These are phyloP conservation scores for Prunella himalayana DNA, from an alignment of 2,113 vertebrate genomes.

Conservation along the genomic window DNA sequence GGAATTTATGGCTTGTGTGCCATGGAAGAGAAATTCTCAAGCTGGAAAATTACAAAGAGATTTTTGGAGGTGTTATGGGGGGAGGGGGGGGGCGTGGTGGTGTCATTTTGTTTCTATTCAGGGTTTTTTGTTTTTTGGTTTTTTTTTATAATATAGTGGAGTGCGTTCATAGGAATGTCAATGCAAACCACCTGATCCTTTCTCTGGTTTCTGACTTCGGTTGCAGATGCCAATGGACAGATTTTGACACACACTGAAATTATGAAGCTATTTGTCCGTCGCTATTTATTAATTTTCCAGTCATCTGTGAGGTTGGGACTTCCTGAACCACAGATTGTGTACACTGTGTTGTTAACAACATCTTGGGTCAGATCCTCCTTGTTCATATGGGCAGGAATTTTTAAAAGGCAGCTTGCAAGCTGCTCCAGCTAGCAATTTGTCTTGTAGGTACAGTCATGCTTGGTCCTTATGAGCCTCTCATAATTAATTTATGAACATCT, in stretches of 20 bases:
- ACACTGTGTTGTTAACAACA: neutral
- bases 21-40: neutral
- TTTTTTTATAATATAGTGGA: too few relatives aligned
- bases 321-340: neutral
- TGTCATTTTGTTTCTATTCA: neutral
- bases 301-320: neutral
- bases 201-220: neutral
- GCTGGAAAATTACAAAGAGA: neutral
- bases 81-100: too few relatives aligned
- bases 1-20: neutral
- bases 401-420: neutral
- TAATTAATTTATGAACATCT: slow-evolving; percentile 28
- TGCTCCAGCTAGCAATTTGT: neutral
- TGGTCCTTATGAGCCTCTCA: neutral
- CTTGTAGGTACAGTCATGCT: neutral
- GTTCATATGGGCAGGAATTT: neutral
- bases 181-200: neutral
- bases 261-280: neutral
- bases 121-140: too few relatives aligned
- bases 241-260: neutral
- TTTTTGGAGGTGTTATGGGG: neutral
- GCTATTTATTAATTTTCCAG: neutral
- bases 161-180: accelerated
- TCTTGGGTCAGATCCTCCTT: neutral
- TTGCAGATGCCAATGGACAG: neutral